Evolutionary conservation across 2,888 invertebrate genomes (phyloP), one percentile per base, ranked within the genome.

Genomic region (Pterostichus madidus): DNA sequence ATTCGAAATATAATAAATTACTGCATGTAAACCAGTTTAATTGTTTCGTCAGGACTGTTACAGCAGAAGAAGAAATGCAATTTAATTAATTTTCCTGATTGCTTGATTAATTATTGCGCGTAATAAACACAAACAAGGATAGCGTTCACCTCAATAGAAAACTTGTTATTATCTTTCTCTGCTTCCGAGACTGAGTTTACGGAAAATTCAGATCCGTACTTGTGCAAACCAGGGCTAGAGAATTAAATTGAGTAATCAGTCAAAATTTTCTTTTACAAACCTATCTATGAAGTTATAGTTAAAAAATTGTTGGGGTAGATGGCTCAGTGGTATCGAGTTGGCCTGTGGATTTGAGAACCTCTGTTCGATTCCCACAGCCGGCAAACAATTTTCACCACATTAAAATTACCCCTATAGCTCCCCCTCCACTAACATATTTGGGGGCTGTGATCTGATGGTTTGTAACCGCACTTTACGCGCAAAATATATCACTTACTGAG

Each of bases 1-100:
- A 52, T 52, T 49, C 31, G 71, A 52, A 64, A n/a, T 52, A 31
- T 75, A 75, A 75, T 75, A 75, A 52, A 75, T 75, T 75, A 31
- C 13, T 35, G 1, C 6, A 31, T 64, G 44, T 46, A 71, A 46
- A 59, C 11, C 17, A 17, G 71, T 71, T 71, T 71, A 44, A 46
- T 46, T 44, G 46, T 71, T 71, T 17, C 24, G 39, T 11, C 46
- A 59, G 24, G 32, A 35, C 13, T 5, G 24, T 24, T 24, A 24
- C 8, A n/a, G 4, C 59, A 4, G 24, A 24, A 24, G 11, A 64
- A 64, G 64, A 64, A 71, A 46, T 71, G 44, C 68, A 46, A 71
- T 71, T 44, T 71, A 71, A 71, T 71, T 71, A 35, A 71, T 44
- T 71, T 71, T 44, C 68, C 31, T 39, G 24, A 64, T 39, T 64